Conservation (phyloP, 1,140 invertebrate species). For the Samia ricini region DNA sequence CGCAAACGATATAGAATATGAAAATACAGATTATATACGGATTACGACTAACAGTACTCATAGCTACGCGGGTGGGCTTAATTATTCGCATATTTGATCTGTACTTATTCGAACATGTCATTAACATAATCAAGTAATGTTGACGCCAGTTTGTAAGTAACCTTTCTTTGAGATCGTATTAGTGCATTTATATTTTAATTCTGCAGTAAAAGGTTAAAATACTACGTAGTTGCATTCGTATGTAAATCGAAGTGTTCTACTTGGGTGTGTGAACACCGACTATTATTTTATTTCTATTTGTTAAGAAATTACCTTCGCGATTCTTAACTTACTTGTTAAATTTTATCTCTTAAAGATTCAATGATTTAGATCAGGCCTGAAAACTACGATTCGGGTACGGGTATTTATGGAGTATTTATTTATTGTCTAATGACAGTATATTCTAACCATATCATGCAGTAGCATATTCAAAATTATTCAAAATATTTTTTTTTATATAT, state of each 20-base stretch:
- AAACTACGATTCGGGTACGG: too few species aligned
- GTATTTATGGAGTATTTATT: too few species aligned
- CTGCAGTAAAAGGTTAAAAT: background rate
- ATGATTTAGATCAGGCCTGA: too few species aligned
- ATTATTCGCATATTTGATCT: slow-evolving; percentile 18
- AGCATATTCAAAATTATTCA: too few species aligned
- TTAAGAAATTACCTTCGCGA: too few species aligned
- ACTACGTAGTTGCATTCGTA: background rate
- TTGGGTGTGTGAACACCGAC: background rate
- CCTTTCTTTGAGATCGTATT: background rate
- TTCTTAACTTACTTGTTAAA: too few species aligned
- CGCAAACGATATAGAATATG: background rate
- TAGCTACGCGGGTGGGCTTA: slow-evolving; percentile 18
- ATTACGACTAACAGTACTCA: slow-evolving; percentile 16
- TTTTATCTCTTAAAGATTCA: too few species aligned
- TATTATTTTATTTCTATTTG: background rate
- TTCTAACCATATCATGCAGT: too few species aligned
- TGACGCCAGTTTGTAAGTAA: slow-evolving; percentile 2
- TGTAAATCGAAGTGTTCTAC: background rate
- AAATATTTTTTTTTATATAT: background rate
- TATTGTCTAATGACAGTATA: too few species aligned
- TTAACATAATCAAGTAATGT: slow-evolving; percentile 24
- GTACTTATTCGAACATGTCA: slow-evolving; percentile 19
- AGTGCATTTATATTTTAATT: background rate
- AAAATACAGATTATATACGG: slow-evolving; percentile 10